These are phyloP conservation scores for Archocentrus centrarchus DNA, from an alignment of 2,113 vertebrate genomes.

Conservation along the genomic window DNA sequence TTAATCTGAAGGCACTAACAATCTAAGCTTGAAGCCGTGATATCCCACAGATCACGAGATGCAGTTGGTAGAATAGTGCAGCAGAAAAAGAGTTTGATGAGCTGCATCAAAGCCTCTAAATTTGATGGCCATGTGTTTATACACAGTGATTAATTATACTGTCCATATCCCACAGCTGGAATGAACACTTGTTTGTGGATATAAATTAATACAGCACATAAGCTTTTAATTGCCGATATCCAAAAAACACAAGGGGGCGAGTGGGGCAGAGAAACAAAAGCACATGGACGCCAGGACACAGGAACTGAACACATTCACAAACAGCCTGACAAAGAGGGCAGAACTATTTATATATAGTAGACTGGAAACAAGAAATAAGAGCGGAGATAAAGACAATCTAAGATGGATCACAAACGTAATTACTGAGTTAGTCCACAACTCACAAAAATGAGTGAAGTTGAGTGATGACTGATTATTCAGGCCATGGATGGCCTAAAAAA, in stretches of 20 bases:
- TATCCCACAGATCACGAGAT: constrained; percentile 30
- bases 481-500: not conserved
- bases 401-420: not conserved
- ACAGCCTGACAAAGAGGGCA: not conserved
- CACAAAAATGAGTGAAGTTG: not conserved
- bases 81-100: constrained; percentile 51
- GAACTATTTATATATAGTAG: not conserved
- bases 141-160: constrained; percentile 30
- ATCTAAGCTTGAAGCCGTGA: not conserved
- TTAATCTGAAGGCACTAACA: not conserved
- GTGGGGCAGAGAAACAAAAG: not conserved
- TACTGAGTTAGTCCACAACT: not conserved
- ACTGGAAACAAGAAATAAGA: not conserved
- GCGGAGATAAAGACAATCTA: not conserved
- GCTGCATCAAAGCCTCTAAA: constrained; percentile 26
- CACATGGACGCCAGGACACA: not conserved
- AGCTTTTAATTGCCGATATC: not conserved
- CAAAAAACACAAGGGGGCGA: not conserved
- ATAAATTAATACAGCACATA: not conserved
- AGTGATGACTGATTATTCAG: not conserved
- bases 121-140: constrained; percentile 37
- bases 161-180: constrained; percentile 16
- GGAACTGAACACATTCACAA: not conserved
- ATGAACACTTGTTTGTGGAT: constrained; percentile 12
- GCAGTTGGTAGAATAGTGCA: constrained; percentile 12